These are phyloP conservation scores for Scyliorhinus canicula DNA, from an alignment of 2,797 vertebrate species.

Conservation along the genomic window DNA sequence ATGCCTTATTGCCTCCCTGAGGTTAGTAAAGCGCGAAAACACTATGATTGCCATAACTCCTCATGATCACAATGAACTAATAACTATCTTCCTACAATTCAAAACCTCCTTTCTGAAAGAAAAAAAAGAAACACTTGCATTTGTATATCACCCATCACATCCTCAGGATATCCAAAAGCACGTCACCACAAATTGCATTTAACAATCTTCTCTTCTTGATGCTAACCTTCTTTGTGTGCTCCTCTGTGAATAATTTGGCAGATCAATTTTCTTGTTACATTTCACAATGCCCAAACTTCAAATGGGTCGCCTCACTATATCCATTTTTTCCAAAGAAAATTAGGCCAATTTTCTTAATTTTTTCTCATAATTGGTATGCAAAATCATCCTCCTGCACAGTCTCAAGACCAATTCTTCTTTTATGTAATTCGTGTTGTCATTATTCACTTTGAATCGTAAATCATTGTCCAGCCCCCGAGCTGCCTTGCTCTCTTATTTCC, in stretches of 20 bases:
- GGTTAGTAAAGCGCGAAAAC: background rate
- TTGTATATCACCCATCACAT: background rate
- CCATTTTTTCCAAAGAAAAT: background rate
- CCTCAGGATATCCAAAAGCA: background rate
- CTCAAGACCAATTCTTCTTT: background rate
- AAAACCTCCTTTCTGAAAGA: background rate
- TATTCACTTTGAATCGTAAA: background rate
- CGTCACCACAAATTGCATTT: background rate
- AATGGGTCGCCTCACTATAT: background rate
- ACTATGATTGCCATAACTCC: background rate
- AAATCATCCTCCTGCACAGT: background rate
- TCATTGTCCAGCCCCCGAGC: too few relatives aligned
- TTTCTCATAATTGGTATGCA: background rate
- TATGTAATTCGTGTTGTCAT: background rate
- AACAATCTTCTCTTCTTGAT: background rate
- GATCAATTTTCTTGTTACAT: background rate
- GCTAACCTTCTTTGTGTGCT: background rate
- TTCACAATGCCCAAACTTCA: background rate
- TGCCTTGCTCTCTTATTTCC: background rate
- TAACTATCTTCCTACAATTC: background rate
- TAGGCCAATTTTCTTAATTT: background rate
- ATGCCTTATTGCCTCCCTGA: background rate
- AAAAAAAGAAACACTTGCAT: background rate
- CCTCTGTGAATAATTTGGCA: background rate
- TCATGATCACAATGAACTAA: background rate